Evolutionary conservation across 2,113 vertebrate species (phyloP).

Genomic region (Tangachromis dhanisi): DNA sequence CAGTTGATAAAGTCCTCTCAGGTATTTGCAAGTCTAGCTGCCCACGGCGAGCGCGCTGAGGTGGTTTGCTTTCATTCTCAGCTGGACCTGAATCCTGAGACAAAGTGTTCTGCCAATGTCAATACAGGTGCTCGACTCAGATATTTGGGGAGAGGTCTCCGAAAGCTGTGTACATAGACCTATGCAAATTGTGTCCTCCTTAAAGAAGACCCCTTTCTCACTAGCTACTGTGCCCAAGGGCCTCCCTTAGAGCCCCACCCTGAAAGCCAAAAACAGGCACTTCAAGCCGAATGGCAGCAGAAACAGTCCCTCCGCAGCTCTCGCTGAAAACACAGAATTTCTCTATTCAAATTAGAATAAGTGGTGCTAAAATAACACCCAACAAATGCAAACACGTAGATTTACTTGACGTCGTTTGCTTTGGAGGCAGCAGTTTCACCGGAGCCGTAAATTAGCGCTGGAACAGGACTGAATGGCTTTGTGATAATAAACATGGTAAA

Average conservation of each 20-base stretch:
- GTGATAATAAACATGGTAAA: neutral
- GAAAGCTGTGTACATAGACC: conserved; percentile 42
- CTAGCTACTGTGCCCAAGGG: conserved; percentile 16
- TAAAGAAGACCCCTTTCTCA: conserved; percentile 45
- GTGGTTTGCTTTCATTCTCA: conserved; percentile 42
- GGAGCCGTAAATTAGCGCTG: conserved; percentile 7
- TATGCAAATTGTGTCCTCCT: conserved; percentile 52
- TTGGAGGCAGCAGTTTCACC: neutral
- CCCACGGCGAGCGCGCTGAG: neutral
- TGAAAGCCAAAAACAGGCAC: conserved; percentile 16
- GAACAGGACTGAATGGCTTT: neutral
- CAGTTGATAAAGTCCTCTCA: neutral
- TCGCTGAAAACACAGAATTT: neutral
- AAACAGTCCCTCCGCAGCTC: neutral
- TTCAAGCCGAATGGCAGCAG: conserved; percentile 10
- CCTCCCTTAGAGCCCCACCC: conserved; percentile 25
- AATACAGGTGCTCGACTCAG: conserved; percentile 60
- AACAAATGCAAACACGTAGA: neutral
- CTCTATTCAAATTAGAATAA: neutral
- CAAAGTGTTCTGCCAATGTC: conserved; percentile 53
- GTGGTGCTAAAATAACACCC: neutral
- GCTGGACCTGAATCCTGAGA: conserved; percentile 26
- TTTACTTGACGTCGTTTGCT: neutral
- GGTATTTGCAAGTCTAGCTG: conserved; percentile 26
- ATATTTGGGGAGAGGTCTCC: conserved; percentile 40